phyloP scores from a whole-genome alignment of 1,140 invertebrate genomes.

The Bilobella aurantiaca region DNA sequence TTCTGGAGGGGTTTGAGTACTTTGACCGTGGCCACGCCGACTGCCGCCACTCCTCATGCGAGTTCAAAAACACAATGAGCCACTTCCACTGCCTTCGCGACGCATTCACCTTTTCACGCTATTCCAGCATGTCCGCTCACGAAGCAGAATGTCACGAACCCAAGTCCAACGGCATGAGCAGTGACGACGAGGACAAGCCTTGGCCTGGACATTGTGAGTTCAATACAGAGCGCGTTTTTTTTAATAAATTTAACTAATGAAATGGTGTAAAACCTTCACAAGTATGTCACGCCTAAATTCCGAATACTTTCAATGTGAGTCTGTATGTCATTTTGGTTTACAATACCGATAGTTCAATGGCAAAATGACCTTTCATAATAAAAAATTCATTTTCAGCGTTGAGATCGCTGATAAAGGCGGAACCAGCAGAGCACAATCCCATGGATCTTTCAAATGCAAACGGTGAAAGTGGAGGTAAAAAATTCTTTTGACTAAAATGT shows the following conservation, averaged over 20 bases:
- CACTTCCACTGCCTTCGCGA: constrained; percentile 68
- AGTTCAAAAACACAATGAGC: constrained; percentile 23
- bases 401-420: not conserved
- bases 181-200: constrained; percentile 25
- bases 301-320: too few relatives aligned
- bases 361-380: too few relatives aligned
- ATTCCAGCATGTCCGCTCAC: constrained; percentile 61
- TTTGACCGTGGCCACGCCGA: constrained; percentile 62
- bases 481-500: too few relatives aligned
- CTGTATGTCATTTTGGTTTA: too few relatives aligned
- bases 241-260: not conserved
- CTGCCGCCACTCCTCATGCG: constrained; percentile 46
- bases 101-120: constrained; percentile 62
- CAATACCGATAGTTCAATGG: too few relatives aligned
- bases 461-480: constrained; percentile 7
- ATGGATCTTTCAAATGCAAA: constrained; percentile 32
- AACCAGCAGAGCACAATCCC: constrained; percentile 12
- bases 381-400: not conserved
- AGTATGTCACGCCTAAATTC: too few relatives aligned
- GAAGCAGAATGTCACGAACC: constrained; percentile 44
- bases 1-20: constrained; percentile 68
- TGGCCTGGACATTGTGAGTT: constrained; percentile 10
- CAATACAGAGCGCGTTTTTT: not conserved
- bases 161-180: constrained; percentile 17
- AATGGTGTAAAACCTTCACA: too few relatives aligned